phyloP scores from a whole-genome alignment of 23 tunicate species.

The Clavelina lepadiformis region DNA sequence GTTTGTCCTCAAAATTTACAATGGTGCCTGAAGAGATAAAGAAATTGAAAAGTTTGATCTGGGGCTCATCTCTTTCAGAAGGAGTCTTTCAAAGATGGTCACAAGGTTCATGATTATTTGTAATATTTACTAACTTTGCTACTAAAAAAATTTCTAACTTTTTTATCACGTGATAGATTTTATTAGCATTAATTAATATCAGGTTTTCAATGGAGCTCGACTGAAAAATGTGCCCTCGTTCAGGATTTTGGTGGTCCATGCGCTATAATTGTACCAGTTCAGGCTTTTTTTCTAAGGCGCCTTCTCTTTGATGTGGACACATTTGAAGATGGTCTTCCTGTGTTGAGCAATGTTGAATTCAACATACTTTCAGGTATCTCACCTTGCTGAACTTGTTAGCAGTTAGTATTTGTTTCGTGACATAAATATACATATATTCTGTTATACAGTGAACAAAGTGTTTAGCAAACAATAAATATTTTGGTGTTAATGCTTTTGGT shows the following conservation, averaged over 20 bases:
- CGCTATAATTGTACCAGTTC: conserved; percentile 65
- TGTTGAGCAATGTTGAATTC: conserved; percentile 7
- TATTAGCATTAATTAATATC: too few species aligned
- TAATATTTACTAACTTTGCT: too few species aligned
- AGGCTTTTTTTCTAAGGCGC: conserved; percentile 40
- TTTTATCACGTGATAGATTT: too few species aligned
- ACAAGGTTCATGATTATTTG: too few species aligned
- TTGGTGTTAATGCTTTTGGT: too few species aligned
- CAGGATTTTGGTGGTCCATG: conserved; percentile 66
- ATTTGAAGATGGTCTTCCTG: conserved; percentile 22
- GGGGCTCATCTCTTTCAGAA: conserved; percentile 30
- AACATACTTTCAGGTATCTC: conserved; percentile 25
- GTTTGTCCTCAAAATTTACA: too few species aligned
- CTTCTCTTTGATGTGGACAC: conserved; percentile 20
- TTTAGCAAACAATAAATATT: too few species aligned
- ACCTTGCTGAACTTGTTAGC: background rate
- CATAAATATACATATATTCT: too few species aligned
- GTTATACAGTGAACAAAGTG: too few species aligned
- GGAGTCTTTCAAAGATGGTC: conserved; percentile 47
- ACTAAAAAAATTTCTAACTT: too few species aligned
- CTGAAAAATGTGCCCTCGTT: conserved; percentile 35
- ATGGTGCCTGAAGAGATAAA: conserved; percentile 5
- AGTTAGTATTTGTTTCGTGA: too few species aligned
- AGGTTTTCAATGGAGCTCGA: conserved; percentile 65
- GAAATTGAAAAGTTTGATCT: conserved; percentile 18